These are phyloP conservation scores for Palythoa heliodiscus DNA, from an alignment of 92 coral and sea anemone genomes.

Conservation along the genomic window DNA sequence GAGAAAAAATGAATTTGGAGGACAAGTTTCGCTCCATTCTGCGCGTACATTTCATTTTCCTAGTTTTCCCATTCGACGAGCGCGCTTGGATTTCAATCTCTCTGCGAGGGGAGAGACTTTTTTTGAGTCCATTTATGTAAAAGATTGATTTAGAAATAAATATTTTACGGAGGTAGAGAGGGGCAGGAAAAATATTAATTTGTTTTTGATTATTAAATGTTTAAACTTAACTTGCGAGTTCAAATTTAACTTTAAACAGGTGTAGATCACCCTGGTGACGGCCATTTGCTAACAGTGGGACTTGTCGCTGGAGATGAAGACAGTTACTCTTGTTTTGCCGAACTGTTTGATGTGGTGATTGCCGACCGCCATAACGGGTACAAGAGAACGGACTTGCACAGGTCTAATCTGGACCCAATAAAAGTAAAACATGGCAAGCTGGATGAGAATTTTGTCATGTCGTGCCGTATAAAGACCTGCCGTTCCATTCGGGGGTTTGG, in stretches of 20 bases:
- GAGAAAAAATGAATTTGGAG: too few species aligned
- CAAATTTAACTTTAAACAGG: not conserved
- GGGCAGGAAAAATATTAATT: too few species aligned
- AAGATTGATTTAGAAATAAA: too few species aligned
- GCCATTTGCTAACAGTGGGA: constrained; percentile 50
- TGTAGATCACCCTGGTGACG: constrained; percentile 58
- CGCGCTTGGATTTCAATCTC: too few species aligned
- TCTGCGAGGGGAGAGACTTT: too few species aligned
- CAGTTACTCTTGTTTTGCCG: constrained; percentile 50
- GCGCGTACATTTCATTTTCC: too few species aligned
- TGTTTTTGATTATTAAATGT: too few species aligned
- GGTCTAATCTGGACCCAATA: constrained; percentile 53
- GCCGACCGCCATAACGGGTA: constrained; percentile 74
- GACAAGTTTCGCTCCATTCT: too few species aligned
- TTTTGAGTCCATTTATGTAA: too few species aligned
- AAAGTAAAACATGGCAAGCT: constrained; percentile 66
- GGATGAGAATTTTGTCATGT: constrained; percentile 66
- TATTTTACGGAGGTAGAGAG: too few species aligned
- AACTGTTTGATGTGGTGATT: constrained; percentile 61
- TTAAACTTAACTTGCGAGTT: too few species aligned
- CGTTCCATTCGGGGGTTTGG: constrained; percentile 63
- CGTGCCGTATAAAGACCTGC: constrained; percentile 61
- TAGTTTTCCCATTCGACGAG: too few species aligned
- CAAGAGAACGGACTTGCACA: constrained; percentile 47
- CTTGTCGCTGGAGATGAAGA: constrained; percentile 68